These are phyloP conservation scores for Maccullochella peelii DNA, from an alignment of 2,113 vertebrate species.

Conservation along the genomic window DNA sequence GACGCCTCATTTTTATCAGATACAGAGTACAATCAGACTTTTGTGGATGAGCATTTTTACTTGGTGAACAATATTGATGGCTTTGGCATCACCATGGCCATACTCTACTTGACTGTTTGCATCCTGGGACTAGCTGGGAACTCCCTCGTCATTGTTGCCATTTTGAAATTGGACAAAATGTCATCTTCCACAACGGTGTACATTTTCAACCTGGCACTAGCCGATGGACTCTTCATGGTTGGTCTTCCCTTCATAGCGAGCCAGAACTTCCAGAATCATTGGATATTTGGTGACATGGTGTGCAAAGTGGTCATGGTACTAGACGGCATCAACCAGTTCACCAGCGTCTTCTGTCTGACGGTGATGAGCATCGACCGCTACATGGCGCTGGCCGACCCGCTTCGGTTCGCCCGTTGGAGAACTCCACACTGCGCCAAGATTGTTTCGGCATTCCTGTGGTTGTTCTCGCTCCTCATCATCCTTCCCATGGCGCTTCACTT, in stretches of 20 bases:
- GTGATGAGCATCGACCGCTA: slow-evolving; percentile 86
- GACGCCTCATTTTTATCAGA: slow-evolving; percentile 25
- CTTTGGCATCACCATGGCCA: slow-evolving; percentile 73
- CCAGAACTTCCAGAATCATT: slow-evolving; percentile 81
- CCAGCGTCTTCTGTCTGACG: slow-evolving; percentile 85
- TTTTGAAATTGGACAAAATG: slow-evolving; percentile 83
- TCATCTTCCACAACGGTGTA: slow-evolving; percentile 84
- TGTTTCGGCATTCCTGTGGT: slow-evolving; percentile 78
- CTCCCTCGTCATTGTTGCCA: slow-evolving; percentile 76
- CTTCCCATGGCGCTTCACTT: slow-evolving; percentile 85
- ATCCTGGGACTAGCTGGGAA: slow-evolving; percentile 82
- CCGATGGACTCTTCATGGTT: slow-evolving; percentile 86
- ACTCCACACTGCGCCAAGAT: slow-evolving; percentile 75
- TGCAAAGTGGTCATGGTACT: slow-evolving; percentile 85
- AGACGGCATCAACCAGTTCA: slow-evolving; percentile 87
- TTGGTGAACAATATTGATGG: slow-evolving; percentile 13
- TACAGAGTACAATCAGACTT: slow-evolving; percentile 53
- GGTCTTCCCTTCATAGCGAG: slow-evolving; percentile 83
- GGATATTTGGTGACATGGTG: slow-evolving; percentile 79
- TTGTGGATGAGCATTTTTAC: slow-evolving; percentile 39
- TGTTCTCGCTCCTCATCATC: slow-evolving; percentile 82
- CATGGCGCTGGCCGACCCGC: slow-evolving; percentile 79
- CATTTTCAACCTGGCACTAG: slow-evolving; percentile 85
- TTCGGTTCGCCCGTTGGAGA: slow-evolving; percentile 79
- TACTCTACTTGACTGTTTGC: slow-evolving; percentile 81